Evolutionary conservation across 1,140 invertebrate species (phyloP).

Genomic region (Drosophila neocordata): DNA sequence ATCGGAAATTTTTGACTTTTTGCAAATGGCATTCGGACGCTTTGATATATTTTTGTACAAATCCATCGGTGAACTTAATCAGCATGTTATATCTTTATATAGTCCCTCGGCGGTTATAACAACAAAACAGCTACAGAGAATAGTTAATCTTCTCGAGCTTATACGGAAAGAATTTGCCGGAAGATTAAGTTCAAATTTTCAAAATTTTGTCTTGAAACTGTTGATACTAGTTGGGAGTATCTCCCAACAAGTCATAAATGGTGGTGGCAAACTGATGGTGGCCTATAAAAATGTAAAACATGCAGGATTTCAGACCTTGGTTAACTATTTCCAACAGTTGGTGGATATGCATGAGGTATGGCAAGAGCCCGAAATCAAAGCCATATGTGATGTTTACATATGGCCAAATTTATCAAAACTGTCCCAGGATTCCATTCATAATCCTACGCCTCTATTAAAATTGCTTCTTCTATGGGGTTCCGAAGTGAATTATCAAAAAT

Average conservation of each 20-base stretch:
- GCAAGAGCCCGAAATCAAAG: slow-evolving; percentile 88
- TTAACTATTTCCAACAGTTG: slow-evolving; percentile 91
- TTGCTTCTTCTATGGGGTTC: slow-evolving; percentile 89
- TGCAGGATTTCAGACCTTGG: slow-evolving; percentile 85
- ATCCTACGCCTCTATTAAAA: slow-evolving; percentile 91
- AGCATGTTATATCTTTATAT: slow-evolving; percentile 7
- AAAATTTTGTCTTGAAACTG: slow-evolving; percentile 89
- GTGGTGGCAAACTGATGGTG: slow-evolving; percentile 80
- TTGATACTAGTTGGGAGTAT: slow-evolving; percentile 88
- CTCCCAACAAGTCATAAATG: slow-evolving; percentile 84
- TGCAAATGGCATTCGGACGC: slow-evolving; percentile 92
- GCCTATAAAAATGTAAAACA: slow-evolving; percentile 88
- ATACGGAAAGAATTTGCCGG: slow-evolving; percentile 94
- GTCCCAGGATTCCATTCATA: slow-evolving; percentile 91
- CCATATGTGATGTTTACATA: slow-evolving; percentile 90
- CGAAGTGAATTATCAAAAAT: slow-evolving; percentile 53
- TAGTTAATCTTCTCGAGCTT: slow-evolving; percentile 90
- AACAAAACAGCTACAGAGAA: slow-evolving; percentile 89
- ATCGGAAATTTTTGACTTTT: slow-evolving; percentile 90
- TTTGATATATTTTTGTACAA: slow-evolving; percentile 87
- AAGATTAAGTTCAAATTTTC: slow-evolving; percentile 86
- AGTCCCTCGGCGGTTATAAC: slow-evolving; percentile 60
- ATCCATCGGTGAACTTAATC: slow-evolving; percentile 71
- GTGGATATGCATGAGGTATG: slow-evolving; percentile 87
- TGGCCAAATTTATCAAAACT: slow-evolving; percentile 92